A percentile compares a stretch with the other conserved stretches of the same genome.
Evolutionary conservation across 2,888 invertebrate species (phyloP).

Genomic region (Ornithoptera priamus): DNA sequence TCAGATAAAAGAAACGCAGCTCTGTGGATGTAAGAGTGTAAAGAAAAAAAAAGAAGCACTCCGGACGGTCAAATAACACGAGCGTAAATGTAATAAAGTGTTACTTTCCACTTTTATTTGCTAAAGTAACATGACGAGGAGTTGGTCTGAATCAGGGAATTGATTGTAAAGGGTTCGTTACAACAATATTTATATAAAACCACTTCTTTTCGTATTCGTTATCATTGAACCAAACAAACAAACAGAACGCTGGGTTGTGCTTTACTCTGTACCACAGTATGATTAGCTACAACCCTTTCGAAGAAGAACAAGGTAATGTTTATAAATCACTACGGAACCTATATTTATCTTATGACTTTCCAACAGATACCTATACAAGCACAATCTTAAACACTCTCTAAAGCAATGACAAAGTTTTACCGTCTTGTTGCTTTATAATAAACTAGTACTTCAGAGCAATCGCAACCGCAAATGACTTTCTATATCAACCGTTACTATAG

Average conservation of each 20-base stretch:
- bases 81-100: constrained; percentile 27
- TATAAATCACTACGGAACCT: background rate
- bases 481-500: too few species aligned
- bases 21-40: constrained; percentile 9
- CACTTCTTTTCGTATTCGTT: too few species aligned
- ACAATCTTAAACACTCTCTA: too few species aligned
- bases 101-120: constrained; percentile 25
- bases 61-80: constrained; percentile 24
- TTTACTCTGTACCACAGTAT: background rate
- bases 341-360: too few species aligned
- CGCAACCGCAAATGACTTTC: too few species aligned
- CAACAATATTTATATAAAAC: too few species aligned
- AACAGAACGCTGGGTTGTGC: too few species aligned
- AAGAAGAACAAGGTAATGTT: background rate
- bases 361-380: too few species aligned
- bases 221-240: too few species aligned
- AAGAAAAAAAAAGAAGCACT: constrained; percentile 18
- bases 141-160: background rate
- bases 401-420: too few species aligned
- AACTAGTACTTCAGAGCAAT: too few species aligned
- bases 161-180: background rate
- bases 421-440: too few species aligned
- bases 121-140: constrained; percentile 15
- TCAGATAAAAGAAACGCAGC: constrained; percentile 9
- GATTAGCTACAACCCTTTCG: background rate